Conservation (phyloP, 2,797 vertebrate genomes). For the Ispidina lecontei region DNA sequence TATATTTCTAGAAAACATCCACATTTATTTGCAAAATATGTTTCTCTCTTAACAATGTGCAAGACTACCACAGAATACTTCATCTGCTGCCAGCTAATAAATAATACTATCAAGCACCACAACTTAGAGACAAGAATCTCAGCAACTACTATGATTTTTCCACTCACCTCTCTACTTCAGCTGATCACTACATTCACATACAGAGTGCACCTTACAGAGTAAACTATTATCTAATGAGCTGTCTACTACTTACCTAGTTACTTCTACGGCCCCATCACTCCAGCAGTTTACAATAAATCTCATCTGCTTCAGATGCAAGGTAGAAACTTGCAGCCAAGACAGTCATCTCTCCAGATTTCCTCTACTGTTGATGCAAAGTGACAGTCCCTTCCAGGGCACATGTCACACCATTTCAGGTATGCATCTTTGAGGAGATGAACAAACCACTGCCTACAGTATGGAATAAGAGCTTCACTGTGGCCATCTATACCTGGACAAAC, state of each 20-base stretch:
- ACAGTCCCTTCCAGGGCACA: slow-evolving; percentile 3
- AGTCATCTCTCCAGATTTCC: background rate
- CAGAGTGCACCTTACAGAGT: background rate
- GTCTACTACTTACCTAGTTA: background rate
- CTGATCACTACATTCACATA: background rate
- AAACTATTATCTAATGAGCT: background rate
- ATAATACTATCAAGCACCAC: background rate
- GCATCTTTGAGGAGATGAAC: fast-evolving
- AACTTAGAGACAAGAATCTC: background rate
- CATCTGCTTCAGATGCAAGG: background rate
- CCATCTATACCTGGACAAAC: background rate
- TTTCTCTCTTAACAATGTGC: background rate
- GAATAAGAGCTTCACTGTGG: background rate
- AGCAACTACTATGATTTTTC: background rate
- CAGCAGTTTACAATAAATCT: background rate
- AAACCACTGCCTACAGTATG: background rate
- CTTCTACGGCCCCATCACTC: background rate
- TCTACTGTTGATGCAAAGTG: fast-evolving
- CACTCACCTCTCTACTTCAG: background rate
- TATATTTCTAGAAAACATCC: background rate
- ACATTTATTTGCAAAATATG: background rate
- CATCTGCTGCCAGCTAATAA: background rate
- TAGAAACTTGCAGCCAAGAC: background rate
- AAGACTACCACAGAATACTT: background rate
- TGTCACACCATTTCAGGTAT: background rate